Conservation (phyloP, 2,113 vertebrate genomes). For the Trochalopteron elliotii region DNA sequence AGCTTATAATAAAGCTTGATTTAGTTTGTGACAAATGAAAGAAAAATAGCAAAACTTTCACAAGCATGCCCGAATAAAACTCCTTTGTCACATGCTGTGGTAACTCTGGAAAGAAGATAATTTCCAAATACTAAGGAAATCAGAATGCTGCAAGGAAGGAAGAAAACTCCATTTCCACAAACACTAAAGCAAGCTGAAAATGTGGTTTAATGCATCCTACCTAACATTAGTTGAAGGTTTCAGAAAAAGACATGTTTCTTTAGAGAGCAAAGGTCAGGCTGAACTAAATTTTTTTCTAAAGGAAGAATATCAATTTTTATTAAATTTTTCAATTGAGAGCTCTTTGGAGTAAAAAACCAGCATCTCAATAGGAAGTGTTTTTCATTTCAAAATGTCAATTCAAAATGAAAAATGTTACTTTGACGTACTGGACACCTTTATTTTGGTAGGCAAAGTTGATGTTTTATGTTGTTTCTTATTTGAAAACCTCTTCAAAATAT, state of each 20-base stretch:
- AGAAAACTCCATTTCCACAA: background rate
- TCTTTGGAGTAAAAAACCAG: background rate
- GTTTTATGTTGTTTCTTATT: background rate
- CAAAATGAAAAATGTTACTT: background rate
- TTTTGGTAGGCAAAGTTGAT: background rate
- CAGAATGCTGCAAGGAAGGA: background rate
- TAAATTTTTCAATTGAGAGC: background rate
- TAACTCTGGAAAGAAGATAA: background rate
- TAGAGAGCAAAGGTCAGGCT: background rate
- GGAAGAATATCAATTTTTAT: background rate
- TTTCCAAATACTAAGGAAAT: background rate
- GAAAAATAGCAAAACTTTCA: background rate
- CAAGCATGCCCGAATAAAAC: background rate
- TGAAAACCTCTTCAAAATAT: background rate
- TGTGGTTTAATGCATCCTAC: background rate
- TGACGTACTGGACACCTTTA: background rate
- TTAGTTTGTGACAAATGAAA: background rate
- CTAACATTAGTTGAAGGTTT: background rate
- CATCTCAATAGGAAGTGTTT: background rate
- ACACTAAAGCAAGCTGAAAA: background rate
- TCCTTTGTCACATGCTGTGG: rapidly evolving
- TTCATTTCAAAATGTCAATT: background rate
- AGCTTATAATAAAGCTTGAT: background rate
- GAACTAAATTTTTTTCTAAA: background rate
- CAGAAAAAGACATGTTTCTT: background rate